phyloP scores from a whole-genome alignment of 2,888 invertebrate species.

The Plusia festucae region DNA sequence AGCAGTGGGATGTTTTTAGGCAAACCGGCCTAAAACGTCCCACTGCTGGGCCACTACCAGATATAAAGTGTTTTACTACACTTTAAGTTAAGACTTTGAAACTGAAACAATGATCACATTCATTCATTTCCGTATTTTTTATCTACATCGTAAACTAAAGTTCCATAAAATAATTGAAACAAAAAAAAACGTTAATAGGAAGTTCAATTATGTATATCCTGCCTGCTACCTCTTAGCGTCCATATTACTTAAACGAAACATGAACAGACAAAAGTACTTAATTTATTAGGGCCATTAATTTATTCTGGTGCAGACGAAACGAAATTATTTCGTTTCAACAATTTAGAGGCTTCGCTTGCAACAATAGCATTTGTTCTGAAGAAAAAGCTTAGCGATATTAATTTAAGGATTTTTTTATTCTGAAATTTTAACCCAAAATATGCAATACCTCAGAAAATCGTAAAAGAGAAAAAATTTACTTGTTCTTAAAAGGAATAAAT shows the following conservation, averaged over 20 bases:
- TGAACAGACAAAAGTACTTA: constrained; percentile 71
- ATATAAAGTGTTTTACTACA: no score
- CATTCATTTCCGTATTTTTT: no score
- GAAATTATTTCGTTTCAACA: constrained; percentile 56
- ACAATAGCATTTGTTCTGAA: constrained; percentile 43
- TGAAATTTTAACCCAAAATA: no score
- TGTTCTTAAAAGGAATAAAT: no score
- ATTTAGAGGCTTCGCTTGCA: constrained; percentile 23
- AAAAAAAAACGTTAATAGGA: constrained; percentile 26
- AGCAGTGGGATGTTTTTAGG: no score
- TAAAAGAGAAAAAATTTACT: no score
- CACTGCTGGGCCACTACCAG: no score
- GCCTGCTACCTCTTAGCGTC: constrained; percentile 59
- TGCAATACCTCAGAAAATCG: no score
- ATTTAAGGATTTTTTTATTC: not conserved
- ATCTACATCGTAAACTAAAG: not conserved
- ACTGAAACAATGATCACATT: no score
- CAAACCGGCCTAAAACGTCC: no score
- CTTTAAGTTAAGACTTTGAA: no score
- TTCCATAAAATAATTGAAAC: not conserved
- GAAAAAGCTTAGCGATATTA: constrained; percentile 11
- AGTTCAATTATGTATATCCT: constrained; percentile 48
- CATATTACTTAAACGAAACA: constrained; percentile 71
- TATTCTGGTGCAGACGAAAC: constrained; percentile 66
- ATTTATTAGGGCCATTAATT: constrained; percentile 76